Conservation (phyloP, 2,113 vertebrate genomes). For the Brachyhypopomus occidentalis region DNA sequence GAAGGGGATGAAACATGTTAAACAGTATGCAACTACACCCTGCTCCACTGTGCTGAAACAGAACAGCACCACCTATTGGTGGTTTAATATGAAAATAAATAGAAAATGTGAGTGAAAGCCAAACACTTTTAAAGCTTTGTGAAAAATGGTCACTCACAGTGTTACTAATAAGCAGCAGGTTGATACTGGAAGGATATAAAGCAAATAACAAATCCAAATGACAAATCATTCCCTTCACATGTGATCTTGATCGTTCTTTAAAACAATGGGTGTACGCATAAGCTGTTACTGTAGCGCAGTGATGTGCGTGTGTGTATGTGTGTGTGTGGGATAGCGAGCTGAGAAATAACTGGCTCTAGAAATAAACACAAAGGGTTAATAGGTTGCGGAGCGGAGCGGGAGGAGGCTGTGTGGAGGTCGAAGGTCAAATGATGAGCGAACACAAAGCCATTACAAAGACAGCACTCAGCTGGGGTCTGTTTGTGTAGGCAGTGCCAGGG, state of each 20-base stretch:
- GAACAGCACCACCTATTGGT: constrained; percentile 54
- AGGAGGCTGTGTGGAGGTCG: constrained; percentile 37
- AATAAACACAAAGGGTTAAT: constrained; percentile 51
- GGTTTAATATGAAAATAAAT: constrained; percentile 15
- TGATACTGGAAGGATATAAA: not conserved
- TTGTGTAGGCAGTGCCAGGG: constrained; percentile 61
- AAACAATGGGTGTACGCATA: not conserved
- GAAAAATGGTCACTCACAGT: not conserved
- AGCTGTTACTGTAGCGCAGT: not conserved
- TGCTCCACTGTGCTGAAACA: constrained; percentile 21
- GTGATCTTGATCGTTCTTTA: not conserved
- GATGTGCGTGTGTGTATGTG: not conserved
- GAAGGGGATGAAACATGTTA: constrained; percentile 30
- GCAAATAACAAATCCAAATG: not conserved
- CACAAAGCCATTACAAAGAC: constrained; percentile 59
- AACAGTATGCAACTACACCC: constrained; percentile 39
- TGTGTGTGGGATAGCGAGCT: constrained; percentile 25
- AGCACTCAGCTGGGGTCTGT: constrained; percentile 53
- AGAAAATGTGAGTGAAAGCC: not conserved
- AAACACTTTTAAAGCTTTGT: not conserved
- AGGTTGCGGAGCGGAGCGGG: constrained; percentile 36
- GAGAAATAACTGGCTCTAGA: constrained; percentile 35
- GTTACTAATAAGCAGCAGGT: not conserved
- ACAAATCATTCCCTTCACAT: not conserved
- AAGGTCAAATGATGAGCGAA: constrained; percentile 56